phyloP scores from a whole-genome alignment of 2,797 vertebrate species.

The Meda fulgida region DNA sequence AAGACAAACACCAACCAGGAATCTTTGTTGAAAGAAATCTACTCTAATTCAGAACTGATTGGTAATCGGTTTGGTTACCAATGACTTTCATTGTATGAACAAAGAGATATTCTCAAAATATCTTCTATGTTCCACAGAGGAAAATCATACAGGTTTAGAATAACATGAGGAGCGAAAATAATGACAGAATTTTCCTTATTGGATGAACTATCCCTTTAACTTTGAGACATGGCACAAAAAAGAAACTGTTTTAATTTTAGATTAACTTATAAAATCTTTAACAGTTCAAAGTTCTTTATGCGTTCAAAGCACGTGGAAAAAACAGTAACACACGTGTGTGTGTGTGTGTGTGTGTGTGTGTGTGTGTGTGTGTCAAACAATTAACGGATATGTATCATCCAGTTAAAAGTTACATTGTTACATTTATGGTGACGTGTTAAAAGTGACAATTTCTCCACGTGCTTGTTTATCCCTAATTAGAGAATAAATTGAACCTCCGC shows the following conservation, averaged over 20 bases:
- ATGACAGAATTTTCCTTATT: not conserved
- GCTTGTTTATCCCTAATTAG: conserved; percentile 43
- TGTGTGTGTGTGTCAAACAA: fast-evolving
- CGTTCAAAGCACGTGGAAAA: not conserved
- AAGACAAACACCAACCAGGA: not conserved
- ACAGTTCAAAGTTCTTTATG: not conserved
- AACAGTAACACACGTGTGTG: too few relatives aligned
- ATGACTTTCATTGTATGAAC: not conserved
- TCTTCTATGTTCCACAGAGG: not conserved
- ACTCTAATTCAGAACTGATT: not conserved
- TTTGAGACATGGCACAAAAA: not conserved
- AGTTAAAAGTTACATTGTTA: not conserved
- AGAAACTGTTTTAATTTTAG: not conserved
- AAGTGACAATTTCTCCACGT: not conserved
- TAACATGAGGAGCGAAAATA: not conserved
- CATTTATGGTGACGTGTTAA: not conserved
- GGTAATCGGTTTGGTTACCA: not conserved
- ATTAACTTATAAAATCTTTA: too few relatives aligned
- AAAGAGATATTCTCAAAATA: not conserved
- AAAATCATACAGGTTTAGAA: not conserved
- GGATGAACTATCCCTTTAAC: not conserved
- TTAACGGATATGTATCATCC: not conserved
- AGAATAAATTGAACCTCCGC: conserved; percentile 28
- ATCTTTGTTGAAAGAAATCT: not conserved
- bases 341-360: fast-evolving